These are phyloP conservation scores for Phania funesta DNA, from an alignment of 2,888 invertebrate species.

Conservation along the genomic window DNA sequence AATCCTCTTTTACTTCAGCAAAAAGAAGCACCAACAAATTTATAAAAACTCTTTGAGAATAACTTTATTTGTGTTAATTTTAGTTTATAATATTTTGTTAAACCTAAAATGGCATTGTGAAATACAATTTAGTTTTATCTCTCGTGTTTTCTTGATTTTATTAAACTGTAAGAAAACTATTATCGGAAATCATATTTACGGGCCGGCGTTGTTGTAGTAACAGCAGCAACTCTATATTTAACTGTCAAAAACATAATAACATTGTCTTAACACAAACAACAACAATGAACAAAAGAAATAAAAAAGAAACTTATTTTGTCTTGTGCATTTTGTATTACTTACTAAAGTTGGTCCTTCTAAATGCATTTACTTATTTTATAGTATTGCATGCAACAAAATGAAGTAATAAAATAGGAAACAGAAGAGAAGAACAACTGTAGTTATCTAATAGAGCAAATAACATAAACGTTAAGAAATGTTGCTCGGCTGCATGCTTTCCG, in stretches of 20 bases:
- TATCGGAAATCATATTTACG: conserved; percentile 42
- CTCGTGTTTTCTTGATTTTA: conserved; percentile 3
- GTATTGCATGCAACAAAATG: conserved; percentile 41
- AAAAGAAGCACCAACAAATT: too few relatives aligned
- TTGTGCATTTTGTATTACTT: conserved; percentile 33
- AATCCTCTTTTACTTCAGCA: too few relatives aligned
- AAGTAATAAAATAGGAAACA: conserved; percentile 3
- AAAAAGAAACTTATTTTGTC: conserved; percentile 44
- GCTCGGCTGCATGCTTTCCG: conserved; percentile 45
- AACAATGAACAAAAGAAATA: conserved; percentile 4
- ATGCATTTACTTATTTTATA: conserved; percentile 49
- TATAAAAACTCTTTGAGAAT: too few relatives aligned
- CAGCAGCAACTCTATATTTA: conserved; percentile 55
- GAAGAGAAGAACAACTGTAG: conserved; percentile 42
- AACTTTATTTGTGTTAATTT: too few relatives aligned
- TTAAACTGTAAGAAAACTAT: conserved; percentile 46
- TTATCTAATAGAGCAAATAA: conserved; percentile 61
- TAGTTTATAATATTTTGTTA: conserved; percentile 39
- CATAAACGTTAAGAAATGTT: conserved; percentile 62
- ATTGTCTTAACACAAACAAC: conserved; percentile 48
- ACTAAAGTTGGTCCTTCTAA: conserved; percentile 41
- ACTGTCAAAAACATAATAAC: conserved; percentile 60
- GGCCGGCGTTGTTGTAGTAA: conserved; percentile 23
- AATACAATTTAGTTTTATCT: conserved; percentile 34
- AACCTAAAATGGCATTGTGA: conserved; percentile 43